Conservation (phyloP, 2,888 invertebrate species). For the Acrobasis repandana region DNA sequence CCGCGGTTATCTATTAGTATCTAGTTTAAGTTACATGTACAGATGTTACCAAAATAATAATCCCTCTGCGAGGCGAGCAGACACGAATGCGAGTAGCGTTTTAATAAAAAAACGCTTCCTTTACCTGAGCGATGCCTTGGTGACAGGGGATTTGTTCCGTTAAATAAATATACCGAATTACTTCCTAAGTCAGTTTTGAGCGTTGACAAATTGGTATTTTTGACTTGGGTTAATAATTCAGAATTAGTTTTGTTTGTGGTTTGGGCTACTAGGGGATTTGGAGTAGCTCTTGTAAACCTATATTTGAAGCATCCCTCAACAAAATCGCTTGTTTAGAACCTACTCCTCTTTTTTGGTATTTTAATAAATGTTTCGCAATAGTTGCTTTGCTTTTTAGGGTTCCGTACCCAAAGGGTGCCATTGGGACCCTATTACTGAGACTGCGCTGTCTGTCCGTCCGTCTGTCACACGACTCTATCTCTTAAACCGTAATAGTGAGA, state of each 20-base stretch:
- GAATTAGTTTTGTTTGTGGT: conserved; percentile 3
- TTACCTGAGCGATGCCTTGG: conserved; percentile 50
- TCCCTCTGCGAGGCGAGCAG: conserved; percentile 46
- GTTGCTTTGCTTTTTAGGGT: too few species aligned
- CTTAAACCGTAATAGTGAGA: too few species aligned
- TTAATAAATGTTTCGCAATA: background rate
- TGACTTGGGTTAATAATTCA: conserved; percentile 26
- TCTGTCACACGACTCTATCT: too few species aligned
- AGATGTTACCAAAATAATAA: conserved; percentile 79
- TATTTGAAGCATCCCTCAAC: too few species aligned
- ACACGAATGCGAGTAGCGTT: conserved; percentile 36
- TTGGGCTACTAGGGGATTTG: background rate
- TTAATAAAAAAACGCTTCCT: conserved; percentile 39
- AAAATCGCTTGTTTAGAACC: too few species aligned
- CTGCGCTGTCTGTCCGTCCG: too few species aligned
- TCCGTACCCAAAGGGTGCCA: too few species aligned
- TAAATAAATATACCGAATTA: conserved; percentile 59
- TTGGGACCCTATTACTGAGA: too few species aligned
- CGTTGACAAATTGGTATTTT: conserved; percentile 32
- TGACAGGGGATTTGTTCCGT: conserved; percentile 57
- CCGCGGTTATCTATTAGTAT: conserved; percentile 82
- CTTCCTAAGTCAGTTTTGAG: conserved; percentile 31
- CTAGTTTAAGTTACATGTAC: conserved; percentile 77
- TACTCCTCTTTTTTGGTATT: too few species aligned
- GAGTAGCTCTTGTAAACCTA: background rate